Conservation (phyloP, 2,113 vertebrate species). For the Casuarius casuarius region DNA sequence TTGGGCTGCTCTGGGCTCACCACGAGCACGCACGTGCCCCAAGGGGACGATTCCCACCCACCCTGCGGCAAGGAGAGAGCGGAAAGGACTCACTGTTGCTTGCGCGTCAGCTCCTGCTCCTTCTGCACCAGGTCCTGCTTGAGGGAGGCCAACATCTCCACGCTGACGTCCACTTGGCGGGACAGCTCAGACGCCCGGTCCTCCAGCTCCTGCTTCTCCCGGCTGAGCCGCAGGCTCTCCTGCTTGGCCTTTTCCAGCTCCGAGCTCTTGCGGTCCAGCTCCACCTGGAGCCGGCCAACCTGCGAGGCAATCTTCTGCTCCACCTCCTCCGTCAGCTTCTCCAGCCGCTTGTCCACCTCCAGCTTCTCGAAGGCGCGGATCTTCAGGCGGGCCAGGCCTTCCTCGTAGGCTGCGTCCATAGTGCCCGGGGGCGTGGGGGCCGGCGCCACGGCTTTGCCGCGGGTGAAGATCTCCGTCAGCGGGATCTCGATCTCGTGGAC, state of each 20-base stretch:
- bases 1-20: not conserved
- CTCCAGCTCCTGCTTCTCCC: constrained; percentile 97
- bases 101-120: constrained; percentile 93
- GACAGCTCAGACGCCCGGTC: constrained; percentile 93
- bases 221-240: constrained; percentile 89
- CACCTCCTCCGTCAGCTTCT: constrained; percentile 96
- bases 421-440: constrained; percentile 85
- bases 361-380: constrained; percentile 94
- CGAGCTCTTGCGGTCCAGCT: constrained; percentile 93
- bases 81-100: constrained; percentile 91
- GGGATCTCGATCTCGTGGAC: constrained; percentile 97
- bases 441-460: constrained; percentile 85
- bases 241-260: constrained; percentile 95
- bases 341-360: constrained; percentile 93
- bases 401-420: constrained; percentile 92
- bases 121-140: constrained; percentile 98
- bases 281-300: constrained; percentile 93
- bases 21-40: too few species aligned
- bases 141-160: constrained; percentile 96
- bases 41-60: rapidly evolving
- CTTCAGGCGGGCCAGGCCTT: constrained; percentile 93
- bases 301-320: constrained; percentile 97
- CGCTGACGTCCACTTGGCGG: constrained; percentile 96
- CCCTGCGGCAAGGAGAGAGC: rapidly evolving
- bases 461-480: constrained; percentile 89